Evolutionary conservation across 2,797 vertebrate species (phyloP).

Genomic region (Columba guinea): DNA sequence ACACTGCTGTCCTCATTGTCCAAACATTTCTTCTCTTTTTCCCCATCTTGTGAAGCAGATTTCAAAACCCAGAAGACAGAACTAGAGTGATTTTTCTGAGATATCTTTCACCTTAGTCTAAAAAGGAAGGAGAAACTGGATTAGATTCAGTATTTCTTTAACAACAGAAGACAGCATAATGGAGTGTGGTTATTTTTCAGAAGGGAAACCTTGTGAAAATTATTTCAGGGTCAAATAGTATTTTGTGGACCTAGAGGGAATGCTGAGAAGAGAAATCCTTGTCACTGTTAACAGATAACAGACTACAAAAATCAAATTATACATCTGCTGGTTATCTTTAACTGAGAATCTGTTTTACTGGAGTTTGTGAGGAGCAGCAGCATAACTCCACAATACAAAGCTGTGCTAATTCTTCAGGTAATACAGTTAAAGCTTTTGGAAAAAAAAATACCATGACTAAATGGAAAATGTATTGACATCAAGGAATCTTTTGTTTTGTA

Average conservation of each 20-base stretch:
- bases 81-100: not conserved
- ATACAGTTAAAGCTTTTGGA: not conserved
- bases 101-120: not conserved
- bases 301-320: constrained; percentile 17
- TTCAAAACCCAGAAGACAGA: not conserved
- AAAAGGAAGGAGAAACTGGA: not conserved
- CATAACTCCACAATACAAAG: not conserved
- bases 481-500: not conserved
- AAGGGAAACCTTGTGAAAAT: not conserved
- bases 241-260: constrained; percentile 10
- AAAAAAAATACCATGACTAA: not conserved
- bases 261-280: not conserved
- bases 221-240: constrained; percentile 33
- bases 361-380: not conserved
- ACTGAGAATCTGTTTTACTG: constrained; percentile 4
- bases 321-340: not conserved
- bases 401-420: not conserved
- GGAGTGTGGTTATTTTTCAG: not conserved
- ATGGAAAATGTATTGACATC: not conserved
- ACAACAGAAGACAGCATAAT: not conserved
- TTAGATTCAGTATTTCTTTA: not conserved
- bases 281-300: constrained; percentile 4
- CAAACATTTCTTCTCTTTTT: not conserved
- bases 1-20: not conserved
- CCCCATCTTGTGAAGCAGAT: not conserved